phyloP scores from a whole-genome alignment of 2,113 vertebrate species.

The Bothrops jararaca region DNA sequence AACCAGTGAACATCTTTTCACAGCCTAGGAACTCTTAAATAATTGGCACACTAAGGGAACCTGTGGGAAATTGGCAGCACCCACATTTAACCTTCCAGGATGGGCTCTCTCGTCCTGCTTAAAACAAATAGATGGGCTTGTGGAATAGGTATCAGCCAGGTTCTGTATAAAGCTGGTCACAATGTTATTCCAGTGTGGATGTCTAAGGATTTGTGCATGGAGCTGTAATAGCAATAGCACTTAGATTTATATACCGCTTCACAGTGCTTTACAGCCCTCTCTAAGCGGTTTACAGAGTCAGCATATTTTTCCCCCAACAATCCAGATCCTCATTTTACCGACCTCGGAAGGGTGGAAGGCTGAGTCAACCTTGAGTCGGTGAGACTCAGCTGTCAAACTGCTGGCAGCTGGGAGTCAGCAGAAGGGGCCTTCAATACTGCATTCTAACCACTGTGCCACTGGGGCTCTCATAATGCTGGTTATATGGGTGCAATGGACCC shows the following conservation, averaged over 20 bases:
- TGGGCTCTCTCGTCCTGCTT: background rate
- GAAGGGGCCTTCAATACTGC: background rate
- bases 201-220: background rate
- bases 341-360: no score
- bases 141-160: no score
- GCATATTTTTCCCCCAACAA: no score
- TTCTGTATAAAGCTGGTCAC: background rate
- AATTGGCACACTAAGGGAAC: background rate
- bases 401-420: background rate
- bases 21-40: background rate
- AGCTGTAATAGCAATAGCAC: background rate
- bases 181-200: background rate
- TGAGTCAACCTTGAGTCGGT: no score
- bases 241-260: background rate
- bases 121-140: background rate
- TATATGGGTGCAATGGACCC: background rate
- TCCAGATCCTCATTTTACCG: no score
- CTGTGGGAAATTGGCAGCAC: background rate
- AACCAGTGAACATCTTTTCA: background rate
- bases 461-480: background rate
- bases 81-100: background rate
- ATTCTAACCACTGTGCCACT: background rate
- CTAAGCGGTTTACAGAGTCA: no score
- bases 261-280: no score
- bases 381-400: background rate